Base-by-base conservation (phyloP, 1,140 invertebrate species). In the Hyphantria cunea region DNA sequence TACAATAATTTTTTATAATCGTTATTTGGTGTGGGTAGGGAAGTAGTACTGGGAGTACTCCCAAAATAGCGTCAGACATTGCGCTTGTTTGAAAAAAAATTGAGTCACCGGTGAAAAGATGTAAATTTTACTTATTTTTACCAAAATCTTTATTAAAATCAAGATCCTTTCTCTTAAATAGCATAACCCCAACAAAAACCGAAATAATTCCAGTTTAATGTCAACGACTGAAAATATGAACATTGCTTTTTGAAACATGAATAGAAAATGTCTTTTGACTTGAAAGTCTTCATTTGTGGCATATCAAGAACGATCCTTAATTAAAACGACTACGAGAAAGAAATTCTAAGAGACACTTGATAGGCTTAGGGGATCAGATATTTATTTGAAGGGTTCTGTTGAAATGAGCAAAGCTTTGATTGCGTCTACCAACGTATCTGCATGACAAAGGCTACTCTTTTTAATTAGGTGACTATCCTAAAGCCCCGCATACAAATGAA, bases 401-500 rank as follows among this genome's bases (percentile, higher is more conserved):
- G 42, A 49, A 68, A 68, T 58, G 65, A 60, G 60, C 49, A 47
- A 13, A 8, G 51, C 58, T 69, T 67, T 67, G 72, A 70, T 71
- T 64, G 58, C 55, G 56, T 42, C 39, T 47, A 45, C 42, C 63
- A 37, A 75, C 66, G 67, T 66, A 82, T 82, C 79, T 80, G 75
- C 79, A 82, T 82, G 14, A 80, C 77, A 82, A 82, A 82, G 79
- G 64, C 39, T 42, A 68, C 60, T 74, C 73, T 82, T 80, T 76
- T 78, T 82, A 82, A 80, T 82, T 80, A 82, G 73, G 64, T 70
- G 75, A 78, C 77, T 74, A 78, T 79, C 74, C 65, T 54, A 66
- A 66, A 74, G 70, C 58, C n/a, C 49, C 63, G 79, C 79, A 77
- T 81, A 79, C 72, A 81, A 81, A 81, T 81, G 76, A 81, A 77